Percentiles rank a stretch among this genome's conserved stretches.
Evolutionary conservation across 1,140 invertebrate genomes (phyloP).

Genomic region (Leucophenga varia): DNA sequence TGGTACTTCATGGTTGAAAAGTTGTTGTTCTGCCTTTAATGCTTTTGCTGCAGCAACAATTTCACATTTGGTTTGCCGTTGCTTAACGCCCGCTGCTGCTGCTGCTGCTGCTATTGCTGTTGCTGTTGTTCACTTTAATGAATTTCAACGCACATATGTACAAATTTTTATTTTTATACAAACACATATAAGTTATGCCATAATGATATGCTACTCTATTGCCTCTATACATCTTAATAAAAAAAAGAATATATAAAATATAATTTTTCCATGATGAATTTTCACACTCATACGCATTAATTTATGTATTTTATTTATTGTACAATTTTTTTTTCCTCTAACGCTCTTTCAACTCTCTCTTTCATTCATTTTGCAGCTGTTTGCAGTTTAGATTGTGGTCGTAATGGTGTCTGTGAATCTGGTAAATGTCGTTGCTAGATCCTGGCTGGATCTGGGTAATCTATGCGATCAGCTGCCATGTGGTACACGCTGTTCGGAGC

Average conservation of each 20-base stretch:
- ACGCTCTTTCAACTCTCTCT: constrained; percentile 35
- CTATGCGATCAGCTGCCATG: constrained; percentile 88
- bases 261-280: too few species aligned
- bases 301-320: constrained; percentile 1
- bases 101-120: too few species aligned
- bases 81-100: too few species aligned
- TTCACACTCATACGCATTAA: neutral
- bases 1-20: too few species aligned
- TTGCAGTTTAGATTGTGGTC: constrained; percentile 88
- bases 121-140: too few species aligned
- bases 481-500: constrained; percentile 87
- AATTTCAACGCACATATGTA: constrained; percentile 23
- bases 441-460: constrained; percentile 87
- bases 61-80: too few species aligned
- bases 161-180: too few species aligned
- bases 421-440: constrained; percentile 87
- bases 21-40: too few species aligned
- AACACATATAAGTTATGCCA: constrained; percentile 7
- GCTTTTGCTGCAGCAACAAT: too few species aligned
- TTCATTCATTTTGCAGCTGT: constrained; percentile 63
- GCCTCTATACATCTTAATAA: too few species aligned
- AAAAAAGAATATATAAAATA: too few species aligned
- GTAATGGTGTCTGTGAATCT: constrained; percentile 85
- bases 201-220: too few species aligned
- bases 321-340: constrained; percentile 9